A percentile compares a stretch with the other conserved stretches of the same genome.
Conservation (phyloP, 2,888 invertebrate genomes). For the Unio delphinus region DNA sequence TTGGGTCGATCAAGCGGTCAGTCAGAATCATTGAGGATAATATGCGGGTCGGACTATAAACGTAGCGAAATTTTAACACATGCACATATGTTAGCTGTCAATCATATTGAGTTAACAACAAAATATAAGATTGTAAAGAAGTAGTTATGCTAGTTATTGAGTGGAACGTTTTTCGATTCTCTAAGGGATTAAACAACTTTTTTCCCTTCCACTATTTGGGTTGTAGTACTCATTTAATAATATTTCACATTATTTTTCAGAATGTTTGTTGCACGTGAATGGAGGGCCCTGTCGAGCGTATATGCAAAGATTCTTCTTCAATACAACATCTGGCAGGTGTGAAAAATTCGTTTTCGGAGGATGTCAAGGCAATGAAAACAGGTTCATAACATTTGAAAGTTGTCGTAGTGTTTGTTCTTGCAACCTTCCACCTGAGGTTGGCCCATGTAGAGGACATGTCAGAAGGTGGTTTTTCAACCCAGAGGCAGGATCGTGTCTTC, state of each 20-base stretch:
- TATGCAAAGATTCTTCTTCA: constrained; percentile 81
- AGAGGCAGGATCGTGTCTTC: constrained; percentile 25
- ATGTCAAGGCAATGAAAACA: constrained; percentile 88
- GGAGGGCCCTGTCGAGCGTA: constrained; percentile 47
- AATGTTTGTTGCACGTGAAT: constrained; percentile 19
- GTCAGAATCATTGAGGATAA: too few species aligned
- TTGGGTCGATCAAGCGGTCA: too few species aligned
- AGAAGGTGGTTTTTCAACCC: constrained; percentile 31
- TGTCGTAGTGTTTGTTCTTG: constrained; percentile 24
- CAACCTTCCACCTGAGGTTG: constrained; percentile 25
- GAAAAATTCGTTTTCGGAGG: constrained; percentile 80
- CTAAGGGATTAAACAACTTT: too few species aligned
- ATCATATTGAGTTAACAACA: too few species aligned
- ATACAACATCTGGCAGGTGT: constrained; percentile 84
- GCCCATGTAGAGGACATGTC: constrained; percentile 30
- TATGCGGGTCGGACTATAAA: too few species aligned
- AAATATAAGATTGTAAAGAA: too few species aligned
- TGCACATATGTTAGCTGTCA: too few species aligned
- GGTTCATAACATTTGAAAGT: constrained; percentile 74
- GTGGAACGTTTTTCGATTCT: too few species aligned
- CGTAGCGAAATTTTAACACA: too few species aligned
- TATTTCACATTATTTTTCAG: constrained; percentile 8
- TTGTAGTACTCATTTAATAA: too few species aligned
- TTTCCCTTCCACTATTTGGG: too few species aligned
- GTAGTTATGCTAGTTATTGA: too few species aligned